Percentiles rank a stretch among this genome's conserved stretches.
These are phyloP conservation scores for Uromys caudimaculatus DNA, from an alignment of 2,797 vertebrate genomes.

Conservation along the genomic window DNA sequence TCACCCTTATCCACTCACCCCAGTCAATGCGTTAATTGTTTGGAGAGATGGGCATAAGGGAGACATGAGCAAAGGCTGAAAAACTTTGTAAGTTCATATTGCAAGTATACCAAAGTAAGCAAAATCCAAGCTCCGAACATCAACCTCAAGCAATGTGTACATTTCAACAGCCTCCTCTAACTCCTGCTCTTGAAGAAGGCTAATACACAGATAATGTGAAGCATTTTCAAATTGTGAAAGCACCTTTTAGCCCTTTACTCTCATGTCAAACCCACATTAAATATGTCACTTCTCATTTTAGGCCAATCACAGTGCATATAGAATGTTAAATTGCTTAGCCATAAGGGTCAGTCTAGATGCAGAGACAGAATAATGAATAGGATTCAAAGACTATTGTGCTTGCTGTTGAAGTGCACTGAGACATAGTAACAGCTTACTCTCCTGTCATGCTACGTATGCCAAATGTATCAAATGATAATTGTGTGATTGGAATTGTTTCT, in stretches of 20 bases:
- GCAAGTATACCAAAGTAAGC: neutral
- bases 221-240: neutral
- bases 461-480: neutral
- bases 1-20: conserved; percentile 56
- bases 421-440: neutral
- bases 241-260: neutral
- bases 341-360: neutral
- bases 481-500: neutral
- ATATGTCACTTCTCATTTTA: conserved; percentile 22
- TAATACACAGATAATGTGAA: neutral
- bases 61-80: conserved; percentile 9
- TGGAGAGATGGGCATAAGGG: conserved; percentile 60
- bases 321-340: conserved; percentile 5
- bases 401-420: neutral
- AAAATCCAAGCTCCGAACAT: neutral
- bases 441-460: neutral
- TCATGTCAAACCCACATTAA: conserved; percentile 22
- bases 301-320: neutral
- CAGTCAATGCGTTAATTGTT: conserved; percentile 44
- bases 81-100: neutral
- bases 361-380: neutral
- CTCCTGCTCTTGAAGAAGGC: neutral
- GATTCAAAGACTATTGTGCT: neutral
- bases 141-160: neutral
- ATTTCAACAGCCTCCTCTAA: neutral